phyloP scores from a whole-genome alignment of 2,888 invertebrate species.

The Myopa testacea region DNA sequence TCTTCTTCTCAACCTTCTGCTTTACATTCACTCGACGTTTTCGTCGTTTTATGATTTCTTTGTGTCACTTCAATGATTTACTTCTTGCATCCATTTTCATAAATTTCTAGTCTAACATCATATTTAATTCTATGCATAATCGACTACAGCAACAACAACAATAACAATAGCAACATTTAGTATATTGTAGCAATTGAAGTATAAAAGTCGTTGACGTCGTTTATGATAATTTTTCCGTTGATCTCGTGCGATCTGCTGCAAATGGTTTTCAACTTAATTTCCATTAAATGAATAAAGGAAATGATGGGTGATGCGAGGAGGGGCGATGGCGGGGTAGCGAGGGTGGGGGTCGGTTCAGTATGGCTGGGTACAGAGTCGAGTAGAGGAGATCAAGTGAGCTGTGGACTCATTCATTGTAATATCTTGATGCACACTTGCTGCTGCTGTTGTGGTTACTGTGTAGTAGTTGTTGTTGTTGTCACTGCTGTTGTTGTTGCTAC shows the following conservation, averaged over 20 bases:
- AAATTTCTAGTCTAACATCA: conserved; percentile 12
- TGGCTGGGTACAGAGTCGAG: background rate
- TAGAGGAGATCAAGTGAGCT: background rate
- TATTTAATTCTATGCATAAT: conserved; percentile 21
- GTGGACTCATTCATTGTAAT: background rate
- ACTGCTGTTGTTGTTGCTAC: background rate
- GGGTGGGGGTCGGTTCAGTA: background rate
- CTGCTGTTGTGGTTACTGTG: background rate
- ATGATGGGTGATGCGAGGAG: background rate
- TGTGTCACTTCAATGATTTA: conserved; percentile 14
- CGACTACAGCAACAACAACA: conserved; percentile 5
- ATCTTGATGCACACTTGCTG: conserved; percentile 21
- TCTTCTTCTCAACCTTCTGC: too few relatives aligned
- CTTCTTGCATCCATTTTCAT: conserved; percentile 9
- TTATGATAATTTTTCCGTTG: conserved; percentile 32
- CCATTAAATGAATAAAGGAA: background rate
- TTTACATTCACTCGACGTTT: background rate
- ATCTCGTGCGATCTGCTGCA: conserved; percentile 26
- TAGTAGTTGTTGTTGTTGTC: background rate
- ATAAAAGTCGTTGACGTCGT: conserved; percentile 35
- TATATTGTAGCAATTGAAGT: background rate
- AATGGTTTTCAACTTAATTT: background rate
- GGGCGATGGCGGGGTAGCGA: background rate
- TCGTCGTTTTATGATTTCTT: background rate
- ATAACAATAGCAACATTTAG: conserved; percentile 5